Evolutionary conservation across 2,888 invertebrate genomes (phyloP).

Genomic region (Sthenelais limicola): DNA sequence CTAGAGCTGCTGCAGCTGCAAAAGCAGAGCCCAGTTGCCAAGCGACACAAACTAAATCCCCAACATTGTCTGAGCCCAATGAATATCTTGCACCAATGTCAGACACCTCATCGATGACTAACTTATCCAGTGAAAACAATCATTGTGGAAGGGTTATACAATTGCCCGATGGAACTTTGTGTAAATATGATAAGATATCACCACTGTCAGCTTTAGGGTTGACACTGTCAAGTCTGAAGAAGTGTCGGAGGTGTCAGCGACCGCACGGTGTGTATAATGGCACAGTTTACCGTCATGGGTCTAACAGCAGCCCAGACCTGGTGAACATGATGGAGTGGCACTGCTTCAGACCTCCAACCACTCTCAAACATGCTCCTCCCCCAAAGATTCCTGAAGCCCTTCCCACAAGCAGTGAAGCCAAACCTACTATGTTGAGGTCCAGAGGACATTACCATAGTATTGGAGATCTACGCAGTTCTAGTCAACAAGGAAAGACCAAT

Average conservation of each 20-base stretch:
- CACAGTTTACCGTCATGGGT: constrained; percentile 15
- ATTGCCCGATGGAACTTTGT: no score
- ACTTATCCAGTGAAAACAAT: no score
- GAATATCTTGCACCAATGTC: neutral
- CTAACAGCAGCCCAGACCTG: constrained; percentile 7
- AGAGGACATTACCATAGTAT: no score
- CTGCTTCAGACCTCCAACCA: no score
- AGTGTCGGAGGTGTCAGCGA: constrained; percentile 20
- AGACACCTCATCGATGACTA: no score
- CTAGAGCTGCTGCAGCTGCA: neutral
- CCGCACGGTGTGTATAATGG: constrained; percentile 24
- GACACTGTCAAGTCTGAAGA: constrained; percentile 1
- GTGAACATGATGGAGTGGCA: constrained; percentile 24
- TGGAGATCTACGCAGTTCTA: no score
- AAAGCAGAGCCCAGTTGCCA: neutral
- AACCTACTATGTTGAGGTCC: no score
- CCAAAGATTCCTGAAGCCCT: neutral
- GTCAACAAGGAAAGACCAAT: no score
- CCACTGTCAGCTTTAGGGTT: constrained; percentile 23
- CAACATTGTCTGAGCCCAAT: neutral
- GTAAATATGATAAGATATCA: constrained; percentile 28
- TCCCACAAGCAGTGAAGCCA: neutral
- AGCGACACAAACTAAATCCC: no score
- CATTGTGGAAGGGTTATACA: no score
- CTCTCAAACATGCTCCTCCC: no score